A percentile compares a stretch with the other conserved stretches of the same genome.
phyloP scores from a whole-genome alignment of 2,797 vertebrate species.

The Enteromius argenteus region DNA sequence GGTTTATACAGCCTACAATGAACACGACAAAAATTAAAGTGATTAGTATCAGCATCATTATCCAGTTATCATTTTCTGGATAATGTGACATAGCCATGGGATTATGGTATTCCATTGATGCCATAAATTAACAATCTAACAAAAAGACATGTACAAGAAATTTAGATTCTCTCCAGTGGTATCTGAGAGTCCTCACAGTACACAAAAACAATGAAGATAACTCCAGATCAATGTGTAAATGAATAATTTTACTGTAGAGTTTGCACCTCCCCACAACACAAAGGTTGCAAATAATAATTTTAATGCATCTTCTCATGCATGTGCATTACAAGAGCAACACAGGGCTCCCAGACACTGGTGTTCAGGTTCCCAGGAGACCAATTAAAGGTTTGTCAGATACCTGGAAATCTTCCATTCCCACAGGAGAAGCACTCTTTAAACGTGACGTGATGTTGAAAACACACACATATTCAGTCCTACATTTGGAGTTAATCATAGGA shows the following conservation, averaged over 20 bases:
- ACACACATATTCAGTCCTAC: not conserved
- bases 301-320: conserved; percentile 14
- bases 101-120: not conserved
- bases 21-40: not conserved
- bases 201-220: not conserved
- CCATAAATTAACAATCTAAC: not conserved
- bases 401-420: conserved; percentile 45
- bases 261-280: not conserved
- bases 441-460: not conserved
- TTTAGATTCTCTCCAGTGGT: not conserved
- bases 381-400: conserved; percentile 47
- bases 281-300: not conserved
- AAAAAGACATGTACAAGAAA: not conserved
- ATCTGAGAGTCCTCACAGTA: not conserved
- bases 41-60: not conserved
- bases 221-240: not conserved
- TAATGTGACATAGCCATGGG: not conserved
- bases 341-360: conserved; percentile 7
- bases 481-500: not conserved
- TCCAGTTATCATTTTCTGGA: not conserved
- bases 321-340: conserved; percentile 33
- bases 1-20: not conserved
- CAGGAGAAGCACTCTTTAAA: not conserved
- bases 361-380: conserved; percentile 43
- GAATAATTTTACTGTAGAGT: not conserved